phyloP scores from a whole-genome alignment of 2,888 invertebrate species.

The Ectobius pallidus region DNA sequence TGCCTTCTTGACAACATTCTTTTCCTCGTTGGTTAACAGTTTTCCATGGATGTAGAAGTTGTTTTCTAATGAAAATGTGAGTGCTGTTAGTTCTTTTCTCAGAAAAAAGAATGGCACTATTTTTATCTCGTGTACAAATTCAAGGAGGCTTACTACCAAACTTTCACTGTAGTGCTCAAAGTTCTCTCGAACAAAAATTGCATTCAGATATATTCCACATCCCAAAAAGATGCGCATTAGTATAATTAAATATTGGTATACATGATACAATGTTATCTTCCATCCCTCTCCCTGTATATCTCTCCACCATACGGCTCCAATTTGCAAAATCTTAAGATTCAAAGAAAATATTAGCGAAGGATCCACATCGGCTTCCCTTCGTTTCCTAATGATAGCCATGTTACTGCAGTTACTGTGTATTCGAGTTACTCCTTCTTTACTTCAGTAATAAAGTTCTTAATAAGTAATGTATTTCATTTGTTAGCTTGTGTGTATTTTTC shows the following conservation, averaged over 20 bases:
- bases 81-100: not conserved
- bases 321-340: not conserved
- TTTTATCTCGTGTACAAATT: not conserved
- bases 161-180: not conserved
- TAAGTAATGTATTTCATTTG: no score
- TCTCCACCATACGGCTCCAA: not conserved
- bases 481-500: no score
- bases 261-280: not conserved
- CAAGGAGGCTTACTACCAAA: not conserved
- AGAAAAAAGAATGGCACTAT: not conserved
- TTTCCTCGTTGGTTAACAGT: not conserved
- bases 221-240: not conserved
- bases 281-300: no score
- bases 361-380: not conserved
- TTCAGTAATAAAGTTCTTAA: no score
- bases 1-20: not conserved
- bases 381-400: no score
- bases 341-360: not conserved
- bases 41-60: slow-evolving; percentile 5
- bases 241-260: not conserved
- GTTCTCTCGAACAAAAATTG: not conserved
- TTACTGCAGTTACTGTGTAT: no score
- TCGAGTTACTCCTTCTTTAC: no score
- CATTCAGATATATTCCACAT: not conserved
- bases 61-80: not conserved